phyloP scores from a whole-genome alignment of 1,140 invertebrate genomes.

The Cydia amplana region DNA sequence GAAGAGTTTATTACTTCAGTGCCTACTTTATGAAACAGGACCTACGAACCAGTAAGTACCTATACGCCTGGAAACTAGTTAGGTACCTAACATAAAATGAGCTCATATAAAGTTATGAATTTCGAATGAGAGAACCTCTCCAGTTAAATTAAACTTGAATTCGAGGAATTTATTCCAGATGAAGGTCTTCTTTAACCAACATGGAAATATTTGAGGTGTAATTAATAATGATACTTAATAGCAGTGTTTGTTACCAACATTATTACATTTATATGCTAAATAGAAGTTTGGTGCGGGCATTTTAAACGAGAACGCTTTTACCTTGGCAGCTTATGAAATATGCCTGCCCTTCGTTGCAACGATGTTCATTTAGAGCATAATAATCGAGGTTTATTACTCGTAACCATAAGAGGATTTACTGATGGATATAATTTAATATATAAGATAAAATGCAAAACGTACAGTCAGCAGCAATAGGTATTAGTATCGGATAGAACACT shows the following conservation, averaged over 20 bases:
- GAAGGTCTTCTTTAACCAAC: not conserved
- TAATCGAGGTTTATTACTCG: slow-evolving; percentile 26
- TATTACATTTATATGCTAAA: slow-evolving; percentile 11
- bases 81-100: no score
- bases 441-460: not conserved
- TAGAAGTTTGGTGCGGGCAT: not conserved
- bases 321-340: slow-evolving; percentile 25
- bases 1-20: no score
- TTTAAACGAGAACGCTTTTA: slow-evolving; percentile 14
- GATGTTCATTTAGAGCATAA: slow-evolving; percentile 18
- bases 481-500: no score
- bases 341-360: slow-evolving; percentile 25
- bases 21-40: no score
- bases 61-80: no score
- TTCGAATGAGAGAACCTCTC: no score
- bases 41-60: no score
- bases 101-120: no score
- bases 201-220: not conserved
- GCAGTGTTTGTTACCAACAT: not conserved
- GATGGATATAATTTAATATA: not conserved
- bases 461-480: no score
- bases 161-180: no score
- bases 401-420: slow-evolving; percentile 19
- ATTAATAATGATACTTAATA: slow-evolving; percentile 11
- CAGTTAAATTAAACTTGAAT: no score